A percentile compares a stretch with the other conserved stretches of the same genome.
Evolutionary conservation across 2,888 invertebrate species (phyloP).

Genomic region (Lasioglossum zephyrum): DNA sequence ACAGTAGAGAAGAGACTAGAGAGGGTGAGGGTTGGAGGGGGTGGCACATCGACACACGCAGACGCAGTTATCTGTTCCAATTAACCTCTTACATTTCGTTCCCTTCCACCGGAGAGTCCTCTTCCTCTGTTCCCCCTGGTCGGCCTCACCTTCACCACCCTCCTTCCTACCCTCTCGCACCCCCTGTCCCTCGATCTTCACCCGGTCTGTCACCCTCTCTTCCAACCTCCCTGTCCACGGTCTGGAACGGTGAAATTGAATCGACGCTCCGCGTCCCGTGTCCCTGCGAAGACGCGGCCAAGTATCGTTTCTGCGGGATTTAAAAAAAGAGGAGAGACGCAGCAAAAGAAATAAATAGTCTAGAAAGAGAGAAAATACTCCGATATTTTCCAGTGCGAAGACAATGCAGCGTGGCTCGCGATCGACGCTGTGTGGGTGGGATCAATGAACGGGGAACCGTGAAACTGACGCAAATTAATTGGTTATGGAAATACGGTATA

Average conservation of each 20-base stretch:
- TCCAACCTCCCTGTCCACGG: constrained; percentile 30
- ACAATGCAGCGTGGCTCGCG: constrained; percentile 2
- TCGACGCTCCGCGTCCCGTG: constrained; percentile 62
- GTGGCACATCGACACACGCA: constrained; percentile 67
- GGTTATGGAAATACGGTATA: constrained; percentile 54
- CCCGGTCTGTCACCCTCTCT: constrained; percentile 40
- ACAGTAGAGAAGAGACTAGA: not conserved
- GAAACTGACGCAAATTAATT: constrained; percentile 54
- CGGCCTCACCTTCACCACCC: constrained; percentile 1
- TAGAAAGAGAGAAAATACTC: not conserved
- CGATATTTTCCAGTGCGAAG: constrained; percentile 22
- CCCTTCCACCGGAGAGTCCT: constrained; percentile 59
- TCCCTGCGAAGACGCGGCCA: constrained; percentile 53
- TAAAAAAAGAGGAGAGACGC: constrained; percentile 10
- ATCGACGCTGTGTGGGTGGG: constrained; percentile 1
- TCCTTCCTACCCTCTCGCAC: not conserved
- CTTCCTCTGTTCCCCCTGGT: constrained; percentile 26
- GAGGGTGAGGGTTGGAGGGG: not conserved
- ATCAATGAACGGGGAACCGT: constrained; percentile 34
- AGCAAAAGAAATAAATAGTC: not conserved
- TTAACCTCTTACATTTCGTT: constrained; percentile 76
- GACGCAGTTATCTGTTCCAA: constrained; percentile 74
- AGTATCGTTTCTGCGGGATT: constrained; percentile 61
- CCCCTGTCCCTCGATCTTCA: not conserved
- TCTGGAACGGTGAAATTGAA: constrained; percentile 71